phyloP scores from a whole-genome alignment of 2,797 vertebrate genomes.

The Cyprinodon diabolis region DNA sequence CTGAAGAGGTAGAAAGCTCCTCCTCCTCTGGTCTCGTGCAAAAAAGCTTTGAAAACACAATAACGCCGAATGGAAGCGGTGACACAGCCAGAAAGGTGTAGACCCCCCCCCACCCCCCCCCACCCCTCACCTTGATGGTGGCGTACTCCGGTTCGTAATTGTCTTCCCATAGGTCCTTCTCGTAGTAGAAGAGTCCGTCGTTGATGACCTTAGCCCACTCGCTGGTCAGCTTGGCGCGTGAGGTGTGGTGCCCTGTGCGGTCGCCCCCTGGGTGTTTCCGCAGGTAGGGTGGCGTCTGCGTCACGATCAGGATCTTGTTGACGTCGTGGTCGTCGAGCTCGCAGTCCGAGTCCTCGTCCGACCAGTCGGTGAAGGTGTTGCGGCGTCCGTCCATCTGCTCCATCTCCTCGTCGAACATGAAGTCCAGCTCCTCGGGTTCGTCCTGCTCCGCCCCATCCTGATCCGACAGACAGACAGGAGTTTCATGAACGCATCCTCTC shows the following conservation, averaged over 20 bases:
- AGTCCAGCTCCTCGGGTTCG: constrained; percentile 96
- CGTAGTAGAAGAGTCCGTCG: constrained; percentile 98
- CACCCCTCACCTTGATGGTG: constrained; percentile 92
- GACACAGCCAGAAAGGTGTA: constrained; percentile 17
- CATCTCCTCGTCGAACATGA: constrained; percentile 99
- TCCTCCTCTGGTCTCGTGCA: constrained; percentile 26
- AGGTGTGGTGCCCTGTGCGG: constrained; percentile 94
- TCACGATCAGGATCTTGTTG: constrained; percentile 99
- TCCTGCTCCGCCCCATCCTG: constrained; percentile 86
- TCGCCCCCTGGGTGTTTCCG: constrained; percentile 96
- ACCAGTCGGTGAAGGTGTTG: constrained; percentile 99
- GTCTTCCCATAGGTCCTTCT: constrained; percentile 97
- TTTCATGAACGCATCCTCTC: background rate
- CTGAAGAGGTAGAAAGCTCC: constrained; percentile 29
- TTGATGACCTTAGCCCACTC: constrained; percentile 97
- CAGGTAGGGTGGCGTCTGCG: constrained; percentile 95
- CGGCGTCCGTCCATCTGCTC: constrained; percentile 96
- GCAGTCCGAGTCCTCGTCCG: constrained; percentile 94
- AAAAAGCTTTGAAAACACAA: constrained; percentile 39
- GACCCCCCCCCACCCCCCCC: background rate
- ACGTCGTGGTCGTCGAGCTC: constrained; percentile 96
- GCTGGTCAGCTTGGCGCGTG: constrained; percentile 91
- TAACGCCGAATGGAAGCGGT: constrained; percentile 28
- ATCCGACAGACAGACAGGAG: background rate
- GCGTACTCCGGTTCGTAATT: constrained; percentile 96